Evolutionary conservation across 2,888 invertebrate species (phyloP), one percentile per base, ranked within the genome.

Genomic region (Gryllus longicercus): DNA sequence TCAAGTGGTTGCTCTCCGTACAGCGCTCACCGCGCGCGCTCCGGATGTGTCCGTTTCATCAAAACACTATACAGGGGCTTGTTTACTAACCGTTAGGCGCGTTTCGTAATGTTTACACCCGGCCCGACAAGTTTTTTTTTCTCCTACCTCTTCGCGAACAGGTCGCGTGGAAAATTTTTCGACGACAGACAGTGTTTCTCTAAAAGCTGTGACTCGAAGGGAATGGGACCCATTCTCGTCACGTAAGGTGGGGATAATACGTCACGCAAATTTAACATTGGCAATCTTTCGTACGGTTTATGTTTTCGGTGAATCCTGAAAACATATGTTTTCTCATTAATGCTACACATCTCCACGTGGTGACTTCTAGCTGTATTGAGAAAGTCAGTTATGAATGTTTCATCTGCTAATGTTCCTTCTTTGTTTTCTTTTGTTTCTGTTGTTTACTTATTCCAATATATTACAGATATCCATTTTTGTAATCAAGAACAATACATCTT

Each of bases 61-160:
- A 63, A 63, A 63, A 14, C n/a, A 63, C n/a, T 63, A n/a, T n/a
- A n/a, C n/a, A 63, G 63, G n/a, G n/a, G 63, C 63, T 63, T 63
- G 63, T 63, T 63, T 63, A 63, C 63, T 18, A 63, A n/a, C n/a
- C 63, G 63, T n/a, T 63, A 63, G 14, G n/a, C 63, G 14, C 63
- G 16, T 63, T 63, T 63, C 63, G 63, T 18, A 63, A 63, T 63
- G 63, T 63, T 14, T 63, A 63, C 63, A n/a, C 38, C 38, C 38
- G 38, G 38, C 38, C 38, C 38, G 38, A 38, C 38, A 38, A 38
- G 38, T 38, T 38, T 38, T 38, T 38, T 21, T 38, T 38, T 38
- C 63, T 63, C 63, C n/a, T 63, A 14, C 63, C n/a, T 63, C n/a
- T 63, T n/a, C 63, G 14, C n/a, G 14, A 16, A 63, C 63, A 63